phyloP scores from a whole-genome alignment of 2,888 invertebrate species.

The Acrobasis suavella region DNA sequence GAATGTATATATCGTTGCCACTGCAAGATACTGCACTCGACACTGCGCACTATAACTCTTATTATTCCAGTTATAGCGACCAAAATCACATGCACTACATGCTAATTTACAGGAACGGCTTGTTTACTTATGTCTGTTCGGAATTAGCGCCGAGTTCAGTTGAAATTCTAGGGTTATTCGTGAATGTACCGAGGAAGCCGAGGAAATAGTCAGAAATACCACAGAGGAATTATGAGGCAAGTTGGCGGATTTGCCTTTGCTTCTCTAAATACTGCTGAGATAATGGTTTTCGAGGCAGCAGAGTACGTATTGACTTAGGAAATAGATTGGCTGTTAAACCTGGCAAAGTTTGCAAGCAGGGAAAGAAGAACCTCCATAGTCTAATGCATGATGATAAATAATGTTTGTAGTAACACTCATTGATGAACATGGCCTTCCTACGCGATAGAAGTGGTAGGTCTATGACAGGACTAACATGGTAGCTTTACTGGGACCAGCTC shows the following conservation, averaged over 20 bases:
- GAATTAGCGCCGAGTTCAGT: constrained; percentile 47
- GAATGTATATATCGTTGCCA: constrained; percentile 44
- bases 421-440: too few species aligned
- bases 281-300: constrained; percentile 8
- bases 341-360: too few species aligned
- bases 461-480: too few species aligned
- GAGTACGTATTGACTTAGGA: not conserved
- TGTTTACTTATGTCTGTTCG: constrained; percentile 50
- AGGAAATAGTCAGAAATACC: constrained; percentile 21
- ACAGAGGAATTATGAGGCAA: constrained; percentile 21
- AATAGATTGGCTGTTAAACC: not conserved
- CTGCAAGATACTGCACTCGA: constrained; percentile 39
- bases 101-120: constrained; percentile 34
- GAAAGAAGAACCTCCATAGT: too few species aligned
- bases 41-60: constrained; percentile 37
- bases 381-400: too few species aligned
- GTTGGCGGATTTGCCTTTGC: constrained; percentile 17
- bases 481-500: too few species aligned
- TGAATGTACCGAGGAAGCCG: constrained; percentile 35
- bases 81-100: constrained; percentile 34
- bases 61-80: constrained; percentile 35
- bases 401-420: too few species aligned
- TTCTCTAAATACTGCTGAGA: constrained; percentile 15
- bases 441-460: too few species aligned
- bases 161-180: constrained; percentile 38